These are phyloP conservation scores for Hormaphis cornu DNA, from an alignment of 1,140 invertebrate genomes.

Conservation along the genomic window DNA sequence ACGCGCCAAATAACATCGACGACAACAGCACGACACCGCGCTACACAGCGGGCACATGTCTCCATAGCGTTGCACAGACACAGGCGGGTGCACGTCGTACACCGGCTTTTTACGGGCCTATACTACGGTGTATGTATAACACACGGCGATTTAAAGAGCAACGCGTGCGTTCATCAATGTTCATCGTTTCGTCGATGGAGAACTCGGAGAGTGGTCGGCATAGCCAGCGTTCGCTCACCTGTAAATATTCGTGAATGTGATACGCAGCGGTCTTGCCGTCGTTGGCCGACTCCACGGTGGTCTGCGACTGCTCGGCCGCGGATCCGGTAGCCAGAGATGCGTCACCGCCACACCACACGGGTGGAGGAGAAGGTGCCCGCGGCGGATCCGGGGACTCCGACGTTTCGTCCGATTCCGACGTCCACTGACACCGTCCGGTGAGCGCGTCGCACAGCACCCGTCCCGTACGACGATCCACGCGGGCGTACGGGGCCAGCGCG, in stretches of 20 bases:
- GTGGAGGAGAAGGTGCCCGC: constrained; percentile 98
- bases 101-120: no score
- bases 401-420: not conserved
- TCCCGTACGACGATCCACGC: not conserved
- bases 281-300: constrained; percentile 95
- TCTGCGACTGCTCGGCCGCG: constrained; percentile 83
- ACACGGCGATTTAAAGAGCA: no score
- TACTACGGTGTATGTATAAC: no score
- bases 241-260: constrained; percentile 87
- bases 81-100: no score
- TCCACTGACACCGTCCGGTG: constrained; percentile 63
- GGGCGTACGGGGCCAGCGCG: constrained; percentile 62
- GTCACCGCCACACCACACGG: constrained; percentile 90
- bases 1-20: no score
- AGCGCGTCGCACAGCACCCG: constrained; percentile 75
- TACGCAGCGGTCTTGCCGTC: constrained; percentile 96
- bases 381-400: constrained; percentile 88
- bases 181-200: no score
- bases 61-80: no score
- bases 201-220: no score
- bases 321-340: constrained; percentile 67
- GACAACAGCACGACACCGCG: no score
- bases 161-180: no score
- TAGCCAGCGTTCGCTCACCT: constrained; percentile 47
- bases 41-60: no score